A percentile compares a stretch with the other conserved stretches of the same genome.
These are phyloP conservation scores for Malurus splendens DNA, from an alignment of 2,797 vertebrate species.

Conservation along the genomic window DNA sequence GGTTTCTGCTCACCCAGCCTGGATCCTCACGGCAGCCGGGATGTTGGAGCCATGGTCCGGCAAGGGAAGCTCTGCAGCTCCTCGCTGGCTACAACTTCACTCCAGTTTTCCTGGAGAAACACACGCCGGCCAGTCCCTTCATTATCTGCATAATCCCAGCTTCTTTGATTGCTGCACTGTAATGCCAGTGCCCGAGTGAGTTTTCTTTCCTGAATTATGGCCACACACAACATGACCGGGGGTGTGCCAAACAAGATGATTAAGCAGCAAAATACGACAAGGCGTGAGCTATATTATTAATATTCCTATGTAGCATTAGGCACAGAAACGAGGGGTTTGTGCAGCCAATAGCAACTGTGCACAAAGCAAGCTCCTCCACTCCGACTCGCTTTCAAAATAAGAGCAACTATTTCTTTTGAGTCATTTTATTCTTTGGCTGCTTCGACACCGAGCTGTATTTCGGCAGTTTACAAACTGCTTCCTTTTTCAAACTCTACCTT, in stretches of 20 bases:
- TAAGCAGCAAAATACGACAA: conserved; percentile 40
- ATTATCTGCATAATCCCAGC: background rate
- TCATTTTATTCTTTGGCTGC: background rate
- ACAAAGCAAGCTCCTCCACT: background rate
- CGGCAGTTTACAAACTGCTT: background rate
- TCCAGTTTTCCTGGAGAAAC: background rate
- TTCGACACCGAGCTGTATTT: background rate
- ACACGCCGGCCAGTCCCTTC: background rate
- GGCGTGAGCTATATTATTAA: conserved; percentile 14
- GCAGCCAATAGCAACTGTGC: background rate
- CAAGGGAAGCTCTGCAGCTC: background rate
- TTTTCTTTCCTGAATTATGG: conserved; percentile 5
- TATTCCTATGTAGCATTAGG: background rate
- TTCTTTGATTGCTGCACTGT: background rate
- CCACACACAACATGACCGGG: background rate
- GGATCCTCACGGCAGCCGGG: background rate
- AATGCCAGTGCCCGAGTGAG: background rate
- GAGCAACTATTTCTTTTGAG: background rate
- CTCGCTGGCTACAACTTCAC: background rate
- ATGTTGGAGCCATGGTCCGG: background rate
- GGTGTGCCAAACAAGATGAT: conserved; percentile 40
- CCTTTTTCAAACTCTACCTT: background rate
- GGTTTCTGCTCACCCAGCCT: background rate
- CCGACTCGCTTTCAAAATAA: conserved; percentile 3
- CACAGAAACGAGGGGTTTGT: background rate